Evolutionary conservation across 2,797 vertebrate species (phyloP).

Genomic region (Xenopus petersii): DNA sequence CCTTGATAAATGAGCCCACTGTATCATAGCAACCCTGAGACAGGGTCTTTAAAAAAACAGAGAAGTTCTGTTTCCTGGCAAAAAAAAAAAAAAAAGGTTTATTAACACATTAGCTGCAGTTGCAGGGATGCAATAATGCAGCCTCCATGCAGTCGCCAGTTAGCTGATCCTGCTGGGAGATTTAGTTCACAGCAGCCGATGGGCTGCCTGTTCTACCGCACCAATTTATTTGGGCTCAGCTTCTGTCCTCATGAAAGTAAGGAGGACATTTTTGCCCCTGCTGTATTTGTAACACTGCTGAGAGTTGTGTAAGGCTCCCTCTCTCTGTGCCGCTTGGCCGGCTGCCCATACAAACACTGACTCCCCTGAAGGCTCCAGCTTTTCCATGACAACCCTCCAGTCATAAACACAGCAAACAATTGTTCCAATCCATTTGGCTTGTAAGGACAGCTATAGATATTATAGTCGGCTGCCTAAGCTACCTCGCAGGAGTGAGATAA

Average conservation of each 20-base stretch:
- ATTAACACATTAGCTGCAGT: too few species aligned
- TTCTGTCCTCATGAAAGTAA: not conserved
- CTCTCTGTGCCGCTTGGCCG: constrained; percentile 65
- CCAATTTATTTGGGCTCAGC: not conserved
- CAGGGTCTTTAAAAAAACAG: too few species aligned
- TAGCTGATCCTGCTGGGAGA: not conserved
- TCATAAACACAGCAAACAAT: constrained; percentile 75
- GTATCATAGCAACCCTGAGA: too few species aligned
- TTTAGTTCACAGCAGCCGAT: not conserved
- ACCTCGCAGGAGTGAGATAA: constrained; percentile 59
- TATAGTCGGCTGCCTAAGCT: constrained; percentile 67
- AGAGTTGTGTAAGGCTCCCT: constrained; percentile 62
- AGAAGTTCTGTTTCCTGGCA: too few species aligned
- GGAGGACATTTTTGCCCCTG: not conserved
- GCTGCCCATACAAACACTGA: constrained; percentile 70
- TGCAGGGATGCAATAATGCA: too few species aligned
- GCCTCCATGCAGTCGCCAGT: not conserved
- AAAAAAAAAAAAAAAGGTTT: too few species aligned
- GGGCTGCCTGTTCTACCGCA: not conserved
- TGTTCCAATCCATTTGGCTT: constrained; percentile 58
- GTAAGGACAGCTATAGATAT: constrained; percentile 58
- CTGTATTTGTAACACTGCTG: constrained; percentile 58
- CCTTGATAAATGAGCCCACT: too few species aligned
- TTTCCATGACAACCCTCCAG: constrained; percentile 78
- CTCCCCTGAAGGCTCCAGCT: constrained; percentile 67